These are phyloP conservation scores for Andrena cerasifolii DNA, from an alignment of 1,140 invertebrate genomes.

Conservation along the genomic window DNA sequence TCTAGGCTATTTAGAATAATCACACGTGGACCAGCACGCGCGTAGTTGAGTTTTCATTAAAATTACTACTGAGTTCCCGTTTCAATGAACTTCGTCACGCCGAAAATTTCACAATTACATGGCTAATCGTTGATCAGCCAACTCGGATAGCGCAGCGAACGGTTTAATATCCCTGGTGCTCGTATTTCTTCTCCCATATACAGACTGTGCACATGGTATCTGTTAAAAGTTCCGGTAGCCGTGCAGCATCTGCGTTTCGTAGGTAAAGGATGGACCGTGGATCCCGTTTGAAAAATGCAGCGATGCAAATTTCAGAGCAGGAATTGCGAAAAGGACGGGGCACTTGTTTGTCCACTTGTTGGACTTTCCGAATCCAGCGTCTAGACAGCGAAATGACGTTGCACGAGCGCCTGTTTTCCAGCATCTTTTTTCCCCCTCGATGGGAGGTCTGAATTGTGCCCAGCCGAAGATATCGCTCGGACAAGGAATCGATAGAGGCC, in stretches of 20 bases:
- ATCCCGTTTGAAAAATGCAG: too few species aligned
- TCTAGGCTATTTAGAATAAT: too few species aligned
- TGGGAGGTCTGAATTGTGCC: neutral
- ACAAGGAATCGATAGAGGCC: conserved; percentile 22
- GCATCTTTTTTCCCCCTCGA: neutral
- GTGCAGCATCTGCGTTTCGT: neutral
- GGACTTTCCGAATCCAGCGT: conserved; percentile 19
- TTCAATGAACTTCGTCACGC: conserved; percentile 15
- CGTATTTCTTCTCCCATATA: neutral
- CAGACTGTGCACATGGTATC: too few species aligned
- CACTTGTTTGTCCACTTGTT: conserved; percentile 40
- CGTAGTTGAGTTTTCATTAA: too few species aligned
- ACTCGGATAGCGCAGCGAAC: neutral
- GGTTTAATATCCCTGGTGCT: neutral
- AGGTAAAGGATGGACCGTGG: too few species aligned
- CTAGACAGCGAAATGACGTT: conserved; percentile 7
- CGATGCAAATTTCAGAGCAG: conserved; percentile 1
- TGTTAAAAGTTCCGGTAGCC: neutral
- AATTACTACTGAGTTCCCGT: conserved; percentile 2
- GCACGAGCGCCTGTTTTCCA: neutral
- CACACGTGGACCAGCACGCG: too few species aligned
- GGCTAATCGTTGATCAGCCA: conserved; percentile 1
- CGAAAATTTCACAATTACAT: conserved; percentile 22
- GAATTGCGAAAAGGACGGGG: neutral
- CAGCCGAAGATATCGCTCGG: conserved; percentile 11